Base-by-base conservation (phyloP, 1,140 invertebrate species). In the Drosophila eugracilis region DNA sequence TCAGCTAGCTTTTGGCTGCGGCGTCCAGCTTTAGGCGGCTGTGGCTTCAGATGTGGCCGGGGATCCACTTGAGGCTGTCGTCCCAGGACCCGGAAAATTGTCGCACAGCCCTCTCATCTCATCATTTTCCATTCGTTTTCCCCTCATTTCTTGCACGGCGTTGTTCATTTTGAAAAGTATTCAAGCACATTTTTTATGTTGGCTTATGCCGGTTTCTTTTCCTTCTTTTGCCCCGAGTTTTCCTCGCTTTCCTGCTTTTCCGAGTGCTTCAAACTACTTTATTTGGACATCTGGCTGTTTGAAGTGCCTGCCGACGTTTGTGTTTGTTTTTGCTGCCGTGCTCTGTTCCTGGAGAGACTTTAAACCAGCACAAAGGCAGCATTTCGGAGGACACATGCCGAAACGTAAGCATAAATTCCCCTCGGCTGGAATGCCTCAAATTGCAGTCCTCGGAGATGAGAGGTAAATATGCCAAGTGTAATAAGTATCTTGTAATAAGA, bases 161-260 rank as follows among this genome's bases (percentile, higher is more conserved):
- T 22, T 74, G 59, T 57, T 77, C 80, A 88, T 88, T 85, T 85
- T 77, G 34, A 44, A 58, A 88, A 85, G 73, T 88, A 85, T 88
- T 88, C 44, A 48, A 37, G 55, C 19, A 47, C 73, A 85, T 88
- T 88, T 85, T 88, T 77, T 85, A 85, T 88, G 59, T 48, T 39
- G 45, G 66, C 58, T 66, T 74, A 78, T 54, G 70, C 28, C 26
- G 39, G 42, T 14, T 41, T 44, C 14, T 69, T 65, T 62, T 39
- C 60, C 60, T 57, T 34, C 22, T 66, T 34, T n/a, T 28, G 17
- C 19, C 39, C 14, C 3, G 7, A 1, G 2, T 41, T 41, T 39
- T 45, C 30, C 30, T 9, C 17, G 12, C 12, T 22, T 19, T 26
- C 19, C 26, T 17, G 39, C 9, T n/a, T 59, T 41, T 37, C 26